Percentiles rank a stretch among this genome's conserved stretches.
Evolutionary conservation across 1,140 invertebrate genomes (phyloP).

Genomic region (Papilio polyxenes): DNA sequence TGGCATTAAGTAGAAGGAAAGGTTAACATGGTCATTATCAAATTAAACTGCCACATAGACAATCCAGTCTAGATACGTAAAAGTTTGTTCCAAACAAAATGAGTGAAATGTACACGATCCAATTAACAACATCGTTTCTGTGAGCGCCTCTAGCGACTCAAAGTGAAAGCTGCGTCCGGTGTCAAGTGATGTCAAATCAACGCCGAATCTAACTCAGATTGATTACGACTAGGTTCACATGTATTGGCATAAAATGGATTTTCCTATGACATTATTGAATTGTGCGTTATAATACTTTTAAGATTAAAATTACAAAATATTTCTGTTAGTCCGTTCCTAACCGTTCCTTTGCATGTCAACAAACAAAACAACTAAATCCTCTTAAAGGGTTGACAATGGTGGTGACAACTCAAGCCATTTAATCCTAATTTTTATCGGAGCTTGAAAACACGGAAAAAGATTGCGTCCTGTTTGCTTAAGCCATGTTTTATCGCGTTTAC

Average conservation of each 20-base stretch:
- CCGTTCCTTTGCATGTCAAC: not conserved
- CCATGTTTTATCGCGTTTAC: constrained; percentile 3
- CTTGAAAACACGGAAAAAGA: not conserved
- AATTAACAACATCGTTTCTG: constrained; percentile 1
- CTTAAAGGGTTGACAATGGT: not conserved
- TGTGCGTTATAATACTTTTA: not conserved
- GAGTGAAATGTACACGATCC: not conserved
- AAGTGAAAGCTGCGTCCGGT: not conserved
- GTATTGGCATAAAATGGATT: too few relatives aligned
- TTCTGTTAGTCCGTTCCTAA: not conserved
- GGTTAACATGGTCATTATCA: not conserved
- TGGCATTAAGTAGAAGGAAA: not conserved
- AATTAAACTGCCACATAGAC: not conserved
- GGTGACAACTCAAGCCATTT: not conserved
- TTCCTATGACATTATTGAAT: not conserved
- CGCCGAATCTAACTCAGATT: not conserved
- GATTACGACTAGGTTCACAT: not conserved
- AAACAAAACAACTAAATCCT: not conserved
- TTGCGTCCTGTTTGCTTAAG: not conserved
- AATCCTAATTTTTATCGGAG: not conserved
- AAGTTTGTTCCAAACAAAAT: not conserved
- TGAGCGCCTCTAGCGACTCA: not conserved
- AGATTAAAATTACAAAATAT: not conserved
- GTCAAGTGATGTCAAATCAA: constrained; percentile 8
- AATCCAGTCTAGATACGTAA: not conserved